A percentile compares a stretch with the other conserved stretches of the same genome.
Conservation (phyloP, 2,888 invertebrate genomes). For the Hemistola chrysoprasaria region DNA sequence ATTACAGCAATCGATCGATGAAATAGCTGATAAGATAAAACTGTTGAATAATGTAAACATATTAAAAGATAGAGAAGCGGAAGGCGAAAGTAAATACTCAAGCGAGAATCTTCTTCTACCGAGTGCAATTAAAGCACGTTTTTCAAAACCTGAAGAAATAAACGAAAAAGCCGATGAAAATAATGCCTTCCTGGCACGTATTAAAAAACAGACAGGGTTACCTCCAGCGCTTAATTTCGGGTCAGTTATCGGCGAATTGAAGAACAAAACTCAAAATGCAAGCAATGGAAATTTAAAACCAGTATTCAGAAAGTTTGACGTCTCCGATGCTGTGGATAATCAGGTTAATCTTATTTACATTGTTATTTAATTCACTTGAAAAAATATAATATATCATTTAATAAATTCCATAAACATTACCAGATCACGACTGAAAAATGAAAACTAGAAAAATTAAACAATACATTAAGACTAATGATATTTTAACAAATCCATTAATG, state of each 20-base stretch:
- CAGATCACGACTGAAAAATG: constrained; percentile 2
- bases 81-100: constrained; percentile 2
- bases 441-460: too few relatives aligned
- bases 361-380: too few relatives aligned
- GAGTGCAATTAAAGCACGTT: constrained; percentile 20
- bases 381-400: too few relatives aligned
- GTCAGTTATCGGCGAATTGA: constrained; percentile 72
- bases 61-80: constrained; percentile 21
- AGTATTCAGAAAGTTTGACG: constrained; percentile 71
- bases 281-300: constrained; percentile 65
- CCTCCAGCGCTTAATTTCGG: constrained; percentile 68
- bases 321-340: constrained; percentile 50
- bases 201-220: constrained; percentile 62
- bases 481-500: too few relatives aligned
- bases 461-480: too few relatives aligned
- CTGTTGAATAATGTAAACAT: constrained; percentile 36
- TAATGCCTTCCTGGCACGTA: constrained; percentile 53
- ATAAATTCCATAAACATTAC: too few relatives aligned
- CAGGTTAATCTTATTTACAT: constrained; percentile 73
- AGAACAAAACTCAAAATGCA: constrained; percentile 64
- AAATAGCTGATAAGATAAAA: constrained; percentile 52
- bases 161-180: constrained; percentile 34
- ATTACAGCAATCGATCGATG: constrained; percentile 51
- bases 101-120: constrained; percentile 15
- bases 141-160: constrained; percentile 12